Percentiles rank a stretch among this genome's conserved stretches.
Conservation (phyloP, 2,888 invertebrate species). For the Chironomus riparius region DNA sequence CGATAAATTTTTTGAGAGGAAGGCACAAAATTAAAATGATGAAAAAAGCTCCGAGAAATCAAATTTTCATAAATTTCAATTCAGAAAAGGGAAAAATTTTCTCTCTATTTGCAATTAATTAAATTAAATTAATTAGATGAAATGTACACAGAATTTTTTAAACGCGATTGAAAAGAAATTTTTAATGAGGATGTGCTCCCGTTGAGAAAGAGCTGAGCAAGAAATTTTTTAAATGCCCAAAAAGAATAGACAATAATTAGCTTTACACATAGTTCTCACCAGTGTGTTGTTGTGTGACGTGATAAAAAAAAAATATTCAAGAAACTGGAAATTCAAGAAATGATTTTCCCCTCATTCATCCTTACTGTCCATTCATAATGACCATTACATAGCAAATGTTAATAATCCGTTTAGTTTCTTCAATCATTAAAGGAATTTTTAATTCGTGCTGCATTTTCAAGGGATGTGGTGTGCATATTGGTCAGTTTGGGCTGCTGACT, state of each 20-base stretch:
- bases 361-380: background rate
- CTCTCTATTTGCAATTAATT: conserved; percentile 26
- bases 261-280: background rate
- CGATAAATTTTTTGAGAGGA: background rate
- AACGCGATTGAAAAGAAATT: background rate
- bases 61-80: conserved; percentile 3
- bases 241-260: conserved; percentile 11
- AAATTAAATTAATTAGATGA: conserved; percentile 21
- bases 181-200: background rate
- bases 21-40: background rate
- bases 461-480: too few species aligned
- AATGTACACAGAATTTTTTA: background rate
- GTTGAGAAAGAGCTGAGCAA: background rate
- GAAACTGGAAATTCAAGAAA: conserved; percentile 15
- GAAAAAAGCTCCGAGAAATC: background rate
- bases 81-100: background rate
- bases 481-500: too few species aligned
- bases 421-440: background rate
- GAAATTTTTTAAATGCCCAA: background rate
- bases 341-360: conserved; percentile 9
- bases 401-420: background rate
- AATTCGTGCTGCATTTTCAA: background rate
- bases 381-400: background rate
- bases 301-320: background rate
- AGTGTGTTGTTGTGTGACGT: too few species aligned